Evolutionary conservation across 2,797 vertebrate genomes (phyloP).

Genomic region (Valencia hispanica): DNA sequence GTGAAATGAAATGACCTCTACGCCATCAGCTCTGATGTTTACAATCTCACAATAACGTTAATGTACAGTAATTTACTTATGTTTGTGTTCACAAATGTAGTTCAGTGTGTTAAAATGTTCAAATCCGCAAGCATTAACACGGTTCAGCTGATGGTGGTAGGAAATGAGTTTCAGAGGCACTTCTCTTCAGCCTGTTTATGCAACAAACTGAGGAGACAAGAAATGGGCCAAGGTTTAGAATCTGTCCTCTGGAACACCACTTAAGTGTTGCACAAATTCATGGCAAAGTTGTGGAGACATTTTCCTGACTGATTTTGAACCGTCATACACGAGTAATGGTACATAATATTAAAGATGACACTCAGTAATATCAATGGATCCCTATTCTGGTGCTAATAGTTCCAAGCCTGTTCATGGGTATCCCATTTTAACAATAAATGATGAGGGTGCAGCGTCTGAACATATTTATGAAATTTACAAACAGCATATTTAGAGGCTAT

Average conservation of each 20-base stretch:
- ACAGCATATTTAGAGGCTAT: background rate
- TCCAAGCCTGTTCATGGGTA: background rate
- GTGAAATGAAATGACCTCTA: conserved; percentile 6
- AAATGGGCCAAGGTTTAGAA: background rate
- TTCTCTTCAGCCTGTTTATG: background rate
- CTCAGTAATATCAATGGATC: background rate
- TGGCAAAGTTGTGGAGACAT: background rate
- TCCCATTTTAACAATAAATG: background rate
- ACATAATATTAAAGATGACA: background rate
- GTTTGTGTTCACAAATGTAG: background rate
- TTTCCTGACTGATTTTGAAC: background rate
- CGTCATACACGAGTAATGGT: background rate
- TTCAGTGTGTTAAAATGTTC: background rate
- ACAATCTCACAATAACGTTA: conserved; percentile 9
- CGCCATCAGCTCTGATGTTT: conserved; percentile 4
- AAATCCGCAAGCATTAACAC: background rate
- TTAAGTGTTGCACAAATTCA: background rate
- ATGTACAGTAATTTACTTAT: background rate
- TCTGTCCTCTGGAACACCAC: background rate
- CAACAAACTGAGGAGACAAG: background rate
- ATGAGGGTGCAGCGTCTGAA: background rate
- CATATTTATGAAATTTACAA: background rate
- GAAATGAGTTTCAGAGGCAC: background rate
- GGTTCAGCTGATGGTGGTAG: background rate
- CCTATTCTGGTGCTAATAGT: background rate